Conservation (phyloP, 2,888 invertebrate genomes). For the Oasisia sp. region DNA sequence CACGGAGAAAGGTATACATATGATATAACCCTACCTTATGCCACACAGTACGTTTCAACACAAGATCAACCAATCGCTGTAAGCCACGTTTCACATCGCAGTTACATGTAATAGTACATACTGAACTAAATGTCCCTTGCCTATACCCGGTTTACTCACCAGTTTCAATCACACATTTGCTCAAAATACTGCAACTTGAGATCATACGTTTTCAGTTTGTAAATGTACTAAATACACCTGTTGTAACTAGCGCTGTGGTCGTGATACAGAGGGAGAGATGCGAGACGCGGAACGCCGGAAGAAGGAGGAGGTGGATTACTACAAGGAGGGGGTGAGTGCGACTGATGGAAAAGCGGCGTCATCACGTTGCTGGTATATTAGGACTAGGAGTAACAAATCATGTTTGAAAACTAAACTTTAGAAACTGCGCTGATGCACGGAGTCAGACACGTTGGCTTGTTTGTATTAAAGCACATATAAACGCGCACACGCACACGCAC, state of each 20-base stretch:
- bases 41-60: no score
- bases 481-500: neutral
- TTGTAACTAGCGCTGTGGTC: neutral
- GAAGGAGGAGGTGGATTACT: constrained; percentile 69
- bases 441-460: neutral
- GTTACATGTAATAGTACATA: no score
- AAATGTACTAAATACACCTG: neutral
- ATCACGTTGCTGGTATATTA: no score
- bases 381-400: neutral
- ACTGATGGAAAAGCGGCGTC: neutral
- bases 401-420: neutral
- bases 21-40: no score
- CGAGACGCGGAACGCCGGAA: constrained; percentile 69
- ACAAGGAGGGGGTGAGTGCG: constrained; percentile 69
- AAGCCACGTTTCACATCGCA: no score
- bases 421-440: neutral
- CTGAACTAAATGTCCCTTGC: no score
- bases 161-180: no score
- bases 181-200: neutral
- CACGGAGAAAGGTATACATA: no score
- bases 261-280: constrained; percentile 71
- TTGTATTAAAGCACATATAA: neutral
- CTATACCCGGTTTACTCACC: no score
- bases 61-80: no score
- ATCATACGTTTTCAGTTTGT: neutral